Evolutionary conservation across 2,113 vertebrate species (phyloP).

Genomic region (Otus sunia): DNA sequence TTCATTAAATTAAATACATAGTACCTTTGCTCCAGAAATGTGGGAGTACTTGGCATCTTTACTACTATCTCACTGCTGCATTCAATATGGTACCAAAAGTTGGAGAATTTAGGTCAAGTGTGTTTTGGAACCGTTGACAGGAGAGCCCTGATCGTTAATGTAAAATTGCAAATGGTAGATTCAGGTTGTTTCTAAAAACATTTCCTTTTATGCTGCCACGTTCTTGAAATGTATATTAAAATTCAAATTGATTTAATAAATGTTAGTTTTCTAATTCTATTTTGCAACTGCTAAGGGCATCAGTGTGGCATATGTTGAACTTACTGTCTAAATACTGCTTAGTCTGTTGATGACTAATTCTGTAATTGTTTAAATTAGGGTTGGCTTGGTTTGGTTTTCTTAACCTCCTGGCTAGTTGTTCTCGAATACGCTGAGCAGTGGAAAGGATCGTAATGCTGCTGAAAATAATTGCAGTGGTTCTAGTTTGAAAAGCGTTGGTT

Average conservation of each 20-base stretch:
- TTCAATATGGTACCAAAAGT: not conserved
- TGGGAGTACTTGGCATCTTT: slow-evolving; percentile 31
- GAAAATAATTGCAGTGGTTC: not conserved
- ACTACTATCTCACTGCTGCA: slow-evolving; percentile 23
- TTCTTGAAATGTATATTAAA: slow-evolving; percentile 90
- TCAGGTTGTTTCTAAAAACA: slow-evolving; percentile 84
- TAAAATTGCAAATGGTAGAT: slow-evolving; percentile 79
- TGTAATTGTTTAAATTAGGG: slow-evolving; percentile 58
- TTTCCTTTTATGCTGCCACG: slow-evolving; percentile 88
- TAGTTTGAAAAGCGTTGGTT: not conserved
- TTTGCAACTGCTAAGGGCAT: slow-evolving; percentile 77
- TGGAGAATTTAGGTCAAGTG: slow-evolving; percentile 59
- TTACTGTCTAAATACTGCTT: slow-evolving; percentile 53
- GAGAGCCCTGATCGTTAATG: slow-evolving; percentile 81
- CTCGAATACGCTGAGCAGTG: not conserved
- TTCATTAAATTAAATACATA: slow-evolving; percentile 44
- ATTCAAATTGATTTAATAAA: slow-evolving; percentile 93
- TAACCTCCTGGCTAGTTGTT: slow-evolving; percentile 48
- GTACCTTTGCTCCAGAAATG: slow-evolving; percentile 38
- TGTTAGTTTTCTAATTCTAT: slow-evolving; percentile 96
- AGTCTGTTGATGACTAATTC: slow-evolving; percentile 33
- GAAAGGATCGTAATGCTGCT: not conserved
- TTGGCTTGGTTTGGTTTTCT: slow-evolving; percentile 56
- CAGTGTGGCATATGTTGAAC: slow-evolving; percentile 66
- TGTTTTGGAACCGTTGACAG: slow-evolving; percentile 72